Conservation (phyloP, 2,888 invertebrate genomes). For the Orchesellides sinensis region DNA sequence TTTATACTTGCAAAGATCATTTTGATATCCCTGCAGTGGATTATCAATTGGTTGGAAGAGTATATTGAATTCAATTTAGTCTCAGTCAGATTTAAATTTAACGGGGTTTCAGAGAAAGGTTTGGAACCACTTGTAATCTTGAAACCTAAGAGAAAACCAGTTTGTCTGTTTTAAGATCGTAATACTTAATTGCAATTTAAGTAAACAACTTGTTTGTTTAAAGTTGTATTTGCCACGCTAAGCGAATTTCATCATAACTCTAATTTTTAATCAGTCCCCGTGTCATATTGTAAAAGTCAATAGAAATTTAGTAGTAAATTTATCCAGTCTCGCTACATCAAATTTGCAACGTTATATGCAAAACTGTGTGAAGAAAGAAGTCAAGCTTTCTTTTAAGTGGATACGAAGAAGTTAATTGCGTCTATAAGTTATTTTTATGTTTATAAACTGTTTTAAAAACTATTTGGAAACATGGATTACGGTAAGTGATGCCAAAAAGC, state of each 20-base stretch:
- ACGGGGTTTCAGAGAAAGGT: neutral
- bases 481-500: neutral
- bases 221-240: constrained; percentile 13
- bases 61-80: too few species aligned
- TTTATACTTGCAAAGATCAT: neutral
- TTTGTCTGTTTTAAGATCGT: too few species aligned
- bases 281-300: neutral
- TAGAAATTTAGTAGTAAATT: neutral
- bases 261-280: neutral
- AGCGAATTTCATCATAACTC: constrained; percentile 15
- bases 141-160: too few species aligned
- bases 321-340: neutral
- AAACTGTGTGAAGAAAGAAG: too few species aligned
- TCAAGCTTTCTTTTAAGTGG: neutral
- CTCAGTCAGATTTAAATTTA: neutral
- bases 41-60: neutral
- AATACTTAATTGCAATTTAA: too few species aligned
- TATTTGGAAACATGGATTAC: neutral
- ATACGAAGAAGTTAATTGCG: neutral
- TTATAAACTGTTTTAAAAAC: neutral
- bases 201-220: neutral
- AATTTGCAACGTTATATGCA: neutral
- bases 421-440: too few species aligned
- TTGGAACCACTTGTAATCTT: neutral
- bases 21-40: constrained; percentile 9